These are phyloP conservation scores for Alsophila aescularia DNA, from an alignment of 2,888 invertebrate species.

Conservation along the genomic window DNA sequence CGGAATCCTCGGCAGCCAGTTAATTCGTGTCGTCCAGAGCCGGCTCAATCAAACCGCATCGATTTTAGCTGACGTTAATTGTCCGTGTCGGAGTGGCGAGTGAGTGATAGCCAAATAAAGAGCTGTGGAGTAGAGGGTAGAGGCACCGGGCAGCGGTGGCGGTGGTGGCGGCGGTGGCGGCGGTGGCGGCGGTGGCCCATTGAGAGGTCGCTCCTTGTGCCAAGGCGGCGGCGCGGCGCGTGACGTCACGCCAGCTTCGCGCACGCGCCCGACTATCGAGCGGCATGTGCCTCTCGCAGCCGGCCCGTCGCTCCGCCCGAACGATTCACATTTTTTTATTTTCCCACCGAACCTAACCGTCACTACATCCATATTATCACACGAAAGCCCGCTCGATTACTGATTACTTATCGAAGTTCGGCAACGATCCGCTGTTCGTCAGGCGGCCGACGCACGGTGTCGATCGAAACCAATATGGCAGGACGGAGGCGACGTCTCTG, in stretches of 20 bases:
- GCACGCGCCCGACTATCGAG: constrained; percentile 81
- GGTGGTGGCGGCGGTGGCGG: constrained; percentile 43
- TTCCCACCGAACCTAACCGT: constrained; percentile 68
- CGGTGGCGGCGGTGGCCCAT: constrained; percentile 49
- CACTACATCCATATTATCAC: constrained; percentile 58
- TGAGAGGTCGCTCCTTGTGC: constrained; percentile 58
- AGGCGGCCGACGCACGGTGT: constrained; percentile 43
- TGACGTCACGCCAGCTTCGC: constrained; percentile 74
- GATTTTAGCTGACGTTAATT: constrained; percentile 46
- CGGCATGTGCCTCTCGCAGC: constrained; percentile 80
- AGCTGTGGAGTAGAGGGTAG: constrained; percentile 42
- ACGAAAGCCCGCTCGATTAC: constrained; percentile 46
- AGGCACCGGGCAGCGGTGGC: constrained; percentile 33
- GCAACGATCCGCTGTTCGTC: constrained; percentile 26
- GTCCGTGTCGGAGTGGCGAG: constrained; percentile 45
- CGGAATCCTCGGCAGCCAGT: constrained; percentile 2
- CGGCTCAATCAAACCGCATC: constrained; percentile 30
- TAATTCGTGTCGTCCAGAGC: constrained; percentile 10
- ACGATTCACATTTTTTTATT: constrained; percentile 75
- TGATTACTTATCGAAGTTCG: background rate
- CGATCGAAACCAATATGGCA: constrained; percentile 73
- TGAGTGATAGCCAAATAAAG: constrained; percentile 58
- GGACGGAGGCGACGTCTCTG: constrained; percentile 52
- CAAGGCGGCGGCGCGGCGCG: constrained; percentile 66
- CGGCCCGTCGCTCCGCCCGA: constrained; percentile 77